Conservation (phyloP, 2,888 invertebrate species). For the Platycnemis pennipes region DNA sequence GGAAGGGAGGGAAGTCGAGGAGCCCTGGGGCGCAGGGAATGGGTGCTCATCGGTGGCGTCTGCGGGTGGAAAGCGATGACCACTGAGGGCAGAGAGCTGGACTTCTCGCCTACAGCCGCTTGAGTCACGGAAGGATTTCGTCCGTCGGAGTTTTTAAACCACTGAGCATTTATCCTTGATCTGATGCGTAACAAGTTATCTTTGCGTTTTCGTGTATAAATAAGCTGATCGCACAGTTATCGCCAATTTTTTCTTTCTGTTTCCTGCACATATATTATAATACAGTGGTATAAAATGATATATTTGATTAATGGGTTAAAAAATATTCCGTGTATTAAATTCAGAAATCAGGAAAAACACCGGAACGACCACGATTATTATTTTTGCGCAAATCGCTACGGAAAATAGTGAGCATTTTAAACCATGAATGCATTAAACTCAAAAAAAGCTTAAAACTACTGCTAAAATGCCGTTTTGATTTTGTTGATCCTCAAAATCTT, state of each 20-base stretch:
- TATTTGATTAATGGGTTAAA: no score
- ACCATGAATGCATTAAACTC: no score
- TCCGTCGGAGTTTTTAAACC: background rate
- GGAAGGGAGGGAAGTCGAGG: background rate
- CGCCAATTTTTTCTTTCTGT: background rate
- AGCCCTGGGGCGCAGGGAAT: background rate
- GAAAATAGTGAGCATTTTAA: no score
- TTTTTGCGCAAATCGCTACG: no score
- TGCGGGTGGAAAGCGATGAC: background rate
- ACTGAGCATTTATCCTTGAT: background rate
- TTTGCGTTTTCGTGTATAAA: background rate
- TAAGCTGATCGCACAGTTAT: background rate
- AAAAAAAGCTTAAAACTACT: no score
- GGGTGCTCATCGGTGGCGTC: background rate
- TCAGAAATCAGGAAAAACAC: no score
- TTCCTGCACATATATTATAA: no score
- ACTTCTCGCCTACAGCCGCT: background rate
- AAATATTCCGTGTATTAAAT: no score
- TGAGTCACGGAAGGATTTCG: background rate
- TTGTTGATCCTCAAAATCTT: no score
- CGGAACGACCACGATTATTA: no score
- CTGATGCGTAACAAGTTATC: background rate
- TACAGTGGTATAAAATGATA: no score
- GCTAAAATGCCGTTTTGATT: no score
- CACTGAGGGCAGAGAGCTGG: background rate